phyloP scores from a whole-genome alignment of 2,797 vertebrate genomes.

The Sebastes kiyomatsui region DNA sequence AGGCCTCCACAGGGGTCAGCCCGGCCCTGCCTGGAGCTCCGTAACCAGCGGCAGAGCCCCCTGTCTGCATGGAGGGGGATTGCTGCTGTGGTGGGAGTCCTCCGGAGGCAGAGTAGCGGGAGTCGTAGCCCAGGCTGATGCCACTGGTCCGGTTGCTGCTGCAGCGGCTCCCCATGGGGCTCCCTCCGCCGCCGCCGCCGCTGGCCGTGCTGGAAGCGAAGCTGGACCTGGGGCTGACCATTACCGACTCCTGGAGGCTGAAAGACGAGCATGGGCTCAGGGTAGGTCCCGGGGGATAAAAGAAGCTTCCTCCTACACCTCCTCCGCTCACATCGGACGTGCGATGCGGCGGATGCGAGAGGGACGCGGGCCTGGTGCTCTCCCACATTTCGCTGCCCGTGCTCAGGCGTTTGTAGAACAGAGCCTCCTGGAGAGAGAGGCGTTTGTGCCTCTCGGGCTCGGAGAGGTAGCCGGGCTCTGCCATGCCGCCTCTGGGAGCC shows the following conservation, averaged over 20 bases:
- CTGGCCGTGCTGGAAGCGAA: conserved; percentile 90
- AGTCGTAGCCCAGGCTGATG: conserved; percentile 91
- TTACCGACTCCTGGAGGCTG: conserved; percentile 85
- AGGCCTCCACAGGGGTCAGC: conserved; percentile 76
- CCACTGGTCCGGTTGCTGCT: conserved; percentile 92
- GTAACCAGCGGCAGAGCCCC: conserved; percentile 55
- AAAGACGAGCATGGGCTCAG: conserved; percentile 87
- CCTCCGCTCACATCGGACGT: conserved; percentile 66
- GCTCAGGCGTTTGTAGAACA: conserved; percentile 85
- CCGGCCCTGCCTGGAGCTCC: conserved; percentile 55
- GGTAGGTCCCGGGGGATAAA: conserved; percentile 77
- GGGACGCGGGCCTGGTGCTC: conserved; percentile 75
- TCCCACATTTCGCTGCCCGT: conserved; percentile 84
- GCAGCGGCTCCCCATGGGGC: conserved; percentile 86
- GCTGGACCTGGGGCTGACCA: conserved; percentile 88
- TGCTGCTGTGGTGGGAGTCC: conserved; percentile 77
- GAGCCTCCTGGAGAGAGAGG: conserved; percentile 86
- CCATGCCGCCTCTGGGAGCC: conserved; percentile 54
- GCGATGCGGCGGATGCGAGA: conserved; percentile 80
- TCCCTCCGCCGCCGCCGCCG: conserved; percentile 83
- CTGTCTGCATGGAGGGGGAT: conserved; percentile 65
- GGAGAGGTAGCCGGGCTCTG: conserved; percentile 74
- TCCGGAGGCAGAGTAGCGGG: conserved; percentile 77
- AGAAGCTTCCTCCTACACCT: conserved; percentile 69
- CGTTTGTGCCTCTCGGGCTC: conserved; percentile 85